Conservation (phyloP, 2,888 invertebrate genomes). For the Cabera pusaria region DNA sequence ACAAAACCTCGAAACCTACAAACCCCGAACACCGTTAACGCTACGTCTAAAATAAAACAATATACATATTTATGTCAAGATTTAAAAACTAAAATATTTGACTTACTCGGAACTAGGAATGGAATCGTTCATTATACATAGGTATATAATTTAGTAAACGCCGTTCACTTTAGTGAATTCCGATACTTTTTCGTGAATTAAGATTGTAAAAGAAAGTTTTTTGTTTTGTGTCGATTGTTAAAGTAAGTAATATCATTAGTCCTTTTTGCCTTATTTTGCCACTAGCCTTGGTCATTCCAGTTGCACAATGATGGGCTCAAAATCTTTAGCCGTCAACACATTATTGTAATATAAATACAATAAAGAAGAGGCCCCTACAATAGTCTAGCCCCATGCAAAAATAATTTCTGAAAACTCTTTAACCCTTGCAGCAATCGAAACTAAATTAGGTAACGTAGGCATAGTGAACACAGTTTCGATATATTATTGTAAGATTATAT, state of each 20-base stretch:
- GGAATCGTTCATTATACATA: slow-evolving; percentile 42
- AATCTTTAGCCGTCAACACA: background rate
- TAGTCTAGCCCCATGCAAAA: too few species aligned
- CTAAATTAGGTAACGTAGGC: too few species aligned
- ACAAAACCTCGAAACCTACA: slow-evolving; percentile 6
- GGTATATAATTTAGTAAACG: slow-evolving; percentile 16
- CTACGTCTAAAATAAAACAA: slow-evolving; percentile 28
- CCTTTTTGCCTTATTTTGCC: slow-evolving; percentile 19
- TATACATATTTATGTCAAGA: slow-evolving; percentile 30
- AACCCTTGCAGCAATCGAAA: too few species aligned
- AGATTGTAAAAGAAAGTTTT: background rate
- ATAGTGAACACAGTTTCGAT: too few species aligned
- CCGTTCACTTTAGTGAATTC: slow-evolving; percentile 55
- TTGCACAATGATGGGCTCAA: background rate
- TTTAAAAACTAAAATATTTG: slow-evolving; percentile 39
- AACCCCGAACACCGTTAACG: slow-evolving; percentile 11
- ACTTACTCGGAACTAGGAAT: slow-evolving; percentile 41
- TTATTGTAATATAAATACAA: slow-evolving; percentile 1
- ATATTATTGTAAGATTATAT: too few species aligned
- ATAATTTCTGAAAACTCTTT: too few species aligned
- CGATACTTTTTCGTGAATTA: slow-evolving; percentile 47
- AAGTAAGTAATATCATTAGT: slow-evolving; percentile 6
- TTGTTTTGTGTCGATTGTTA: background rate
- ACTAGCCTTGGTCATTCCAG: slow-evolving; percentile 12
- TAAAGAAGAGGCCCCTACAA: background rate